Base-by-base conservation (phyloP, 2,888 invertebrate species). In the Julus scandinavius region DNA sequence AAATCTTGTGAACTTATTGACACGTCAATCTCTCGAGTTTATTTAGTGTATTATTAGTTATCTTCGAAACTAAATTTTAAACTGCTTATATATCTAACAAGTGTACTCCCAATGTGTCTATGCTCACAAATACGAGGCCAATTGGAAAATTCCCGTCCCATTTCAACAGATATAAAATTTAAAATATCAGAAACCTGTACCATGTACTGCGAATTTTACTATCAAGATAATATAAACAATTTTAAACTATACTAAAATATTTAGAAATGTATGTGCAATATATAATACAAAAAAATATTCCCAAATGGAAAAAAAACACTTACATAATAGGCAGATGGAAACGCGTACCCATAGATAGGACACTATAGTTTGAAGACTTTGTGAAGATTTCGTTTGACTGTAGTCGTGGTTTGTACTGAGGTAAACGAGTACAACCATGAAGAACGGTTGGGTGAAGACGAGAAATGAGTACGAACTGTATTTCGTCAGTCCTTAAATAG, bases 51-150 rank as follows among this genome's bases (percentile, higher is more conserved):
- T 4, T n/a, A 58, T 58, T 58, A 58, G 58, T 58, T 58, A 58
- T 58, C 58, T 58, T 58, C 4, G n/a, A 17, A 58, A n/a, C 58
- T n/a, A n/a, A 58, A 58, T 58, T 58, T 58, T 17, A 58, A 58
- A 58, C 58, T 58, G 58, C 58, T 58, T 58, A 58, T n/a, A n/a
- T 58, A 58, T 58, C 58, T 54, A 54, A 0, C 54, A 4, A 54
- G 29, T 29, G 29, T 29, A 7, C 58, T 58, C n/a, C n/a, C 58
- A 58, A 29, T 29, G 29, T 58, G n/a, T 17, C 58, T n/a, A 58
- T n/a, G n/a, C 58, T 58, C 58, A 58, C 58, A 58, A 58, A n/a
- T n/a, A 58, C 58, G 58, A 58, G 58, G 58, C 58, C 58, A 54
- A 3, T 54, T 54, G 54, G 49, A 6, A 13, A 49, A 49, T 49